Percentiles rank a stretch among this genome's conserved stretches.
Conservation (phyloP, 2,888 invertebrate genomes). For the Leptinotarsa tumamoca region DNA sequence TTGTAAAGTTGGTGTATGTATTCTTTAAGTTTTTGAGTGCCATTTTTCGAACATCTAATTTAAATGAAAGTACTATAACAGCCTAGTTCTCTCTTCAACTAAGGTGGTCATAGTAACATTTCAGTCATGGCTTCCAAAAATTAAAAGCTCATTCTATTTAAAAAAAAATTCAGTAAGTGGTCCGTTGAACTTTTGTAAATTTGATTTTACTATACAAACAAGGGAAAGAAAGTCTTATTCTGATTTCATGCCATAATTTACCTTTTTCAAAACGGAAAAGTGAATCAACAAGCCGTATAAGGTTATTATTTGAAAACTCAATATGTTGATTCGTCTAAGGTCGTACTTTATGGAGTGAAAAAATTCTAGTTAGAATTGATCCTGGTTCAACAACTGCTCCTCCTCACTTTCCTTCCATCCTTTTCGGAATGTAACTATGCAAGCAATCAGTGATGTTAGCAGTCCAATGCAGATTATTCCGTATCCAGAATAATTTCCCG, state of each 20-base stretch:
- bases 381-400: conserved; percentile 59
- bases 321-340: conserved; percentile 12
- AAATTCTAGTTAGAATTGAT: conserved; percentile 46
- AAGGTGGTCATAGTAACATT: background rate
- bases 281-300: too few relatives aligned
- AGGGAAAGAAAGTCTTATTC: background rate
- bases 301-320: conserved; percentile 1
- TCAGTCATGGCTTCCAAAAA: background rate
- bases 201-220: background rate
- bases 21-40: background rate
- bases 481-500: conserved; percentile 71
- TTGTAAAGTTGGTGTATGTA: too few relatives aligned
- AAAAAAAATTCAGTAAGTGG: background rate
- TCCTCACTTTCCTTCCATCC: conserved; percentile 62
- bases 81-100: background rate
- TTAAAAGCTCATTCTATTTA: background rate
- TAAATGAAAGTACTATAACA: background rate
- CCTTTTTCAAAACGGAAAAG: background rate
- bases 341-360: conserved; percentile 37
- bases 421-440: conserved; percentile 59
- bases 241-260: background rate
- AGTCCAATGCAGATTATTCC: conserved; percentile 68
- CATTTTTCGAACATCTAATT: background rate
- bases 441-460: conserved; percentile 61
- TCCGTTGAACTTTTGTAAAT: background rate